Conservation (phyloP, 30 jellyfish, hydroid and myxozoan genomes). For the Kudoa iwatai region DNA sequence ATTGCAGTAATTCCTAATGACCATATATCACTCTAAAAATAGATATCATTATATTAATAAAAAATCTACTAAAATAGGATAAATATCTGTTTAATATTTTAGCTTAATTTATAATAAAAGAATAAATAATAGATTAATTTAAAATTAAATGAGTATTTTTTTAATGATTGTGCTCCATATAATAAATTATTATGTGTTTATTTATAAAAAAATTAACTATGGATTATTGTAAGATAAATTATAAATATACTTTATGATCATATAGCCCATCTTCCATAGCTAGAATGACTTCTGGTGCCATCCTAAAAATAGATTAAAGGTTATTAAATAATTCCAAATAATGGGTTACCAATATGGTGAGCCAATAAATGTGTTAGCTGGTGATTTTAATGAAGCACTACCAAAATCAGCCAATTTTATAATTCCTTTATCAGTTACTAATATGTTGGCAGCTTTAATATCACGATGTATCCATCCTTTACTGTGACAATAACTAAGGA, state of each 20-base stretch:
- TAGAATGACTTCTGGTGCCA: constrained; percentile 95
- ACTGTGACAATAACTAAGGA: constrained; percentile 25
- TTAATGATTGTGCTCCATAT: no score
- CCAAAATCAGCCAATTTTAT: constrained; percentile 61
- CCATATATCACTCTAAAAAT: constrained; percentile 66
- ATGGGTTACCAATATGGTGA: constrained; percentile 66
- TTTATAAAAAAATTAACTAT: background rate
- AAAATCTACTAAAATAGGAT: background rate
- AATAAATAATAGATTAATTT: no score
- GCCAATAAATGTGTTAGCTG: constrained; percentile 90
- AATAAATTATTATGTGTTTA: no score
- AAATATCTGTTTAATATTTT: background rate
- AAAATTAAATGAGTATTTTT: no score
- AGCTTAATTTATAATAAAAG: background rate
- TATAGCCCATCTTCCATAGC: constrained; percentile 98
- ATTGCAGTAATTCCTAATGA: constrained; percentile 77
- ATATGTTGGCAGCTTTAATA: constrained; percentile 24
- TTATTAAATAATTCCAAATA: background rate
- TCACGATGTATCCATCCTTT: constrained; percentile 67
- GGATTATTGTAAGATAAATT: background rate
- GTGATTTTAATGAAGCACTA: constrained; percentile 69
- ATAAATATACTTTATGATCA: constrained; percentile 24
- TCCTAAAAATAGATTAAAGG: constrained; percentile 7
- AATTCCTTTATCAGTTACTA: constrained; percentile 42
- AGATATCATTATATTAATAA: background rate